phyloP scores from a whole-genome alignment of 2,797 vertebrate species.

The Tadarida brasiliensis region DNA sequence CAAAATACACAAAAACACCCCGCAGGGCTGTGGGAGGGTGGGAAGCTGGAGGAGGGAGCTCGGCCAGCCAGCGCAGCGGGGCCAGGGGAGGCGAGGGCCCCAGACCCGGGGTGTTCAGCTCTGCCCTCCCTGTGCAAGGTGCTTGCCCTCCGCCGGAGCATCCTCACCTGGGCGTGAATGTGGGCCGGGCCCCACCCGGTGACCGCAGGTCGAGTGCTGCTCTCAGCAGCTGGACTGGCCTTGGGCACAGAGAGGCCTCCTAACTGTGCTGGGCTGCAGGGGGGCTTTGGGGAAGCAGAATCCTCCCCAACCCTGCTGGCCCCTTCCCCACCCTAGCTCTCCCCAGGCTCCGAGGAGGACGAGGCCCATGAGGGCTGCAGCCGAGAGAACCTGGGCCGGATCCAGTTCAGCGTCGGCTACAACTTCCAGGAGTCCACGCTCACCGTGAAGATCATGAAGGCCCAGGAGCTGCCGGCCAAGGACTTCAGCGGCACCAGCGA shows the following conservation, averaged over 20 bases:
- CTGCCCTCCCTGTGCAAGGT: neutral
- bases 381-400: slow-evolving; percentile 95
- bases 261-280: neutral
- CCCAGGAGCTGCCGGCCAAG: slow-evolving; percentile 98
- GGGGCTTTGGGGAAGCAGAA: neutral
- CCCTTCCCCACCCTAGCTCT: slow-evolving; percentile 88
- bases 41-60: neutral
- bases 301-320: neutral
- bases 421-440: slow-evolving; percentile 99
- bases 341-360: slow-evolving; percentile 97
- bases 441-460: slow-evolving; percentile 98
- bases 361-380: slow-evolving; percentile 93
- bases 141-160: neutral
- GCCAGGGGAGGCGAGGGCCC: fast-evolving
- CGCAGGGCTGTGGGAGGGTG: fast-evolving
- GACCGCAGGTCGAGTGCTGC: neutral
- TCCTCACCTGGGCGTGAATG: neutral
- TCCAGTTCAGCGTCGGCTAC: slow-evolving; percentile 98
- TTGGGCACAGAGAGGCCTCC: neutral
- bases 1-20: neutral
- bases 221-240: neutral
- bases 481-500: slow-evolving; percentile 99
- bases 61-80: fast-evolving
- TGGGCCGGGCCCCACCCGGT: fast-evolving
- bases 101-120: neutral